Evolutionary conservation across 2,797 vertebrate species (phyloP), one percentile per base, ranked within the genome.

Genomic region (Lemur catta): DNA sequence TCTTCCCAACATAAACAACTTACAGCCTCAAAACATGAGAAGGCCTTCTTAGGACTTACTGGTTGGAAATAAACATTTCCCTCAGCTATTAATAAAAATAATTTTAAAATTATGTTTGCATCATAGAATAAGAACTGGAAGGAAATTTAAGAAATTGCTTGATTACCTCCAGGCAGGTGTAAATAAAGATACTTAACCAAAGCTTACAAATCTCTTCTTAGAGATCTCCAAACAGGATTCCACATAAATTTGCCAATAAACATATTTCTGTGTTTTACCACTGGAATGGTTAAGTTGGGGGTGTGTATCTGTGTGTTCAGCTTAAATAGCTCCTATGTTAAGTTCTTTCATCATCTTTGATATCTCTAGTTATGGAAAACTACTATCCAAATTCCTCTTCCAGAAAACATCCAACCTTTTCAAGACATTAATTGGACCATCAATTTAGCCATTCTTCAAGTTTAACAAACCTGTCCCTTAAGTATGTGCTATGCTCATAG

Each of bases 81-180:
- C 24, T 95, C 38, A 63, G 71, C 46, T 84, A 89, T 90, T 63
- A 89, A 59, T 75, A 81, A 89, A 94, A 91, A 75, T 7, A 63
- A 75, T 52, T 93, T 93, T 7, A n/a, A 96, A 89, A 74, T 81
- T 72, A 24, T 61, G 15, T 85, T 82, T 91, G 41, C 10, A 65
- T 52, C 67, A 52, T 48, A 86, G 50, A 57, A 52, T 80, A 92
- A 89, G 33, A 92, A 78, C 71, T 91, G 7, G 52, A 76, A 81
- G 48, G 84, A 74, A 95, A 81, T 15, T 43, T 89, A 88, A 84
- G 43, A 41, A 94, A 81, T 85, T 41, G 38, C 86, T 46, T 95
- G 52, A 35, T 65, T 84, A 74, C 28, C 30, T 79, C n/a, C 28
- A 81, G 35, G 38, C 50, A 78, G 18, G 18, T 26, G 0, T 90